Percentiles rank a stretch among this genome's conserved stretches.
Evolutionary conservation across 2,113 vertebrate genomes (phyloP).

Genomic region (Sander vitreus): DNA sequence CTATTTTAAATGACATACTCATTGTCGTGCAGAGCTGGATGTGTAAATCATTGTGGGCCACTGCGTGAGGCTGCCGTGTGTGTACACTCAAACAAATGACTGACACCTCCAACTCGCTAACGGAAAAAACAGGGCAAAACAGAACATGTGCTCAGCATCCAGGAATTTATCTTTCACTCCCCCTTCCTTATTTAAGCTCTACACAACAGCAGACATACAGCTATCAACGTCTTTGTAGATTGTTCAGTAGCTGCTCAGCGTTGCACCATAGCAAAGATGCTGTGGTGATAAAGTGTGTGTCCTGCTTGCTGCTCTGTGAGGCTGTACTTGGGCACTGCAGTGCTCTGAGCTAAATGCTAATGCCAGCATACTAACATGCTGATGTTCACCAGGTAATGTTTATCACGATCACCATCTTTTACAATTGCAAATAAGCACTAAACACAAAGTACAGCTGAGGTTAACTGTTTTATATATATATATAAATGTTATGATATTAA

Average conservation of each 20-base stretch:
- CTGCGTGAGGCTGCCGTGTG: conserved; percentile 28
- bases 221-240: conserved; percentile 18
- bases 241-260: conserved; percentile 17
- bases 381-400: background rate
- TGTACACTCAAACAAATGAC: conserved; percentile 53
- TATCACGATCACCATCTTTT: background rate
- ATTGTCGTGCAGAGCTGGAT: conserved; percentile 65
- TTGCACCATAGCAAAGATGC: too few relatives aligned
- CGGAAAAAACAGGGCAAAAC: conserved; percentile 62
- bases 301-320: background rate
- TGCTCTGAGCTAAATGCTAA: background rate
- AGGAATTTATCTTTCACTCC: conserved; percentile 73
- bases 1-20: conserved; percentile 79
- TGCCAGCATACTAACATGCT: background rate
- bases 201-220: conserved; percentile 39
- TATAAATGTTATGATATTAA: too few relatives aligned
- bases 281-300: background rate
- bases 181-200: conserved; percentile 63
- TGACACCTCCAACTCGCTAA: conserved; percentile 53
- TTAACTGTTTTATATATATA: too few relatives aligned
- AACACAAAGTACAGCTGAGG: background rate
- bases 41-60: conserved; percentile 74
- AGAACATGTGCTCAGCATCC: conserved; percentile 74
- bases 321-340: background rate
- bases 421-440: background rate